Base-by-base conservation (phyloP, 2,888 invertebrate species). In the Orthosia incerta region DNA sequence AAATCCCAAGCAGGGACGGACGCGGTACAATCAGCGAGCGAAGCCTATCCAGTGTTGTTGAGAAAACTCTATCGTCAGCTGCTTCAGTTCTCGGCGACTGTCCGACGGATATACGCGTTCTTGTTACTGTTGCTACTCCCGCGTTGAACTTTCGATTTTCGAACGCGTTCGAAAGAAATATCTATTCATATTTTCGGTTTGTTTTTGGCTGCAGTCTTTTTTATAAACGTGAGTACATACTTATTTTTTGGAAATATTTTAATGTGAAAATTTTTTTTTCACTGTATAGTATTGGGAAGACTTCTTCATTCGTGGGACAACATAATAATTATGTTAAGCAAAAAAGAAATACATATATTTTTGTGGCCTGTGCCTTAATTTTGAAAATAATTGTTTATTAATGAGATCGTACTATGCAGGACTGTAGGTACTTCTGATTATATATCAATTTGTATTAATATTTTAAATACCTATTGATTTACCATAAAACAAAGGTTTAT, bases 41-140 rank as follows among this genome's bases (percentile, higher is more conserved):
- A 56, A 76, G 55, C n/a, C 18, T 64, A 39, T 59, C 20, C 13
- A 16, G 45, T 31, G 61, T 50, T 63, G 60, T 84, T 69, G 50
- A 72, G 73, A 67, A 75, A 73, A 79, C 62, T 46, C 55, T 26
- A n/a, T 26, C 75, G 74, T 66, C 76, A 77, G 84, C 68, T 59
- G 78, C 74, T 68, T 75, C 86, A 86, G 86, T 86, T 83, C 76
- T 61, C 53, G 74, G 76, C 80, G 83, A 83, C 67, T 76, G 76
- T 76, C 76, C 72, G 80, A 67, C 69, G 76, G 56, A 86, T 56
- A 67, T 65, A 64, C 86, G 78, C 84, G 87, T 77, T 74, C 65
- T 26, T 39, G 57, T 57, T 64, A 70, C 59, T 39, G 55, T 78
- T 68, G 51, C 16, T 23, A 11, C 15, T 45, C 57, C 57, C 68